Evolutionary conservation across 2,113 vertebrate genomes (phyloP), one percentile per base, ranked within the genome.

Genomic region (Dasyornis broadbenti): DNA sequence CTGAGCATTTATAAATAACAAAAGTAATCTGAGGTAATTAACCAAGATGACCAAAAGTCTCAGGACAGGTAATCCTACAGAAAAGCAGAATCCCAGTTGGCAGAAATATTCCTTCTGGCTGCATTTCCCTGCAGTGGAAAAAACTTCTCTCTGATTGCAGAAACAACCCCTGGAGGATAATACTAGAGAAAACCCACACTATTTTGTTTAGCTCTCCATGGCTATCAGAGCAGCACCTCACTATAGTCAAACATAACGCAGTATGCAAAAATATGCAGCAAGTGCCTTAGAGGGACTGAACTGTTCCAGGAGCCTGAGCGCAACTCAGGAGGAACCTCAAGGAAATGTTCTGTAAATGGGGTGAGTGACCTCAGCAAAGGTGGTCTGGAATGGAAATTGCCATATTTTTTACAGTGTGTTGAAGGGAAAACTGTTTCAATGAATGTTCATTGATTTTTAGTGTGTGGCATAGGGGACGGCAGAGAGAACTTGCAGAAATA

Each of bases 201-300:
- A 15, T 44, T 94, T 88, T 80, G 59, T 88, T 88, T 77, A 90
- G 28, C 53, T 94, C 70, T 80, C 66, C 66, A 20, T 19, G 57
- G 66, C 28, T 85, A 40, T 76, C 71, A 65, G 68, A 86, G 20
- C 80, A 89, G 64, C 52, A 88, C 50, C 71, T 88, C 76, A 17
- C 71, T 40, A 42, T 17, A n/a, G 61, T 82, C 39, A 84, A 72
- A 69, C n/a, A 40, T 17, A 68, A 68, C 33, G 31, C 39, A 49
- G 6, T 14, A 65, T 1, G 8, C 52, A 69, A 85, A 85, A 95
- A 49, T 33, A 88, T 90, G 75, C 20, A 90, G 31, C 49, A 85
- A 76, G 9, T 57, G 54, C 59, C 42, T 94, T 49, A 18, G 40
- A 65, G 42, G 28, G 24, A 79, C 33, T 11, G 28, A 86, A 61